Base-by-base conservation (phyloP, 1,140 invertebrate species). In the Eciton burchellii region DNA sequence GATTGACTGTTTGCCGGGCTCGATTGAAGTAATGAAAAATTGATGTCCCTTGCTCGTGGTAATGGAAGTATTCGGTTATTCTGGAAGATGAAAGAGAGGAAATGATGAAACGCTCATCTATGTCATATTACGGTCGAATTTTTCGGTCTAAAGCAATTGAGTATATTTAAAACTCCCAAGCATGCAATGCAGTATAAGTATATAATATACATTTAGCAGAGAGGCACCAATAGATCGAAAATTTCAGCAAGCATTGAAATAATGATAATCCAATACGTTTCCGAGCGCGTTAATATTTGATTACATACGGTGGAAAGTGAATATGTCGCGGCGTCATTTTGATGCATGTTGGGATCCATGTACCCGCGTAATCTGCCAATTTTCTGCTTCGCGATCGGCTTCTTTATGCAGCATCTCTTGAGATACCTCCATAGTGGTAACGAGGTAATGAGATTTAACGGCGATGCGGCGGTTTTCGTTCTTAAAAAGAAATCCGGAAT, bases 401-500 rank as follows among this genome's bases (percentile, higher is more conserved):
- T 82, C 16, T 65, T 82, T 72, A 89, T 90, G 59, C 81, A 92
- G 0, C 60, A 94, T 84, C 96, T 96, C 60, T 97, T 95, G 74
- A 98, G 94, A 94, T 97, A 97, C 93, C 2, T 96, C 96, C 59
- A 97, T 95, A 97, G 97, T 98, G 35, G 98, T 98, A 35, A 3
- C 35, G 35, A 35, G 1, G 98, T 99, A 83, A 99, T 96, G 63
- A 99, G 95, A 94, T 99, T 99, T 43, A 99, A 95, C 0, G 99
- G 99, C 12, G 98, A 98, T 0, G 99, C 99, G 3, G 99, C 99
- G 9, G 98, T 98, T 57, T 97, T 98, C 11, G 98, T 99, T 92
- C 99, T 85, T 83, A 5, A 19, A 85, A 65, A 66, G 65, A 8
- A 3, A 19, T 29, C 12, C 6, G 43, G 0, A 65, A 52, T 41